A percentile compares a stretch with the other conserved stretches of the same genome.
These are phyloP conservation scores for Drosophila merina DNA, from an alignment of 2,888 invertebrate species.

Conservation along the genomic window DNA sequence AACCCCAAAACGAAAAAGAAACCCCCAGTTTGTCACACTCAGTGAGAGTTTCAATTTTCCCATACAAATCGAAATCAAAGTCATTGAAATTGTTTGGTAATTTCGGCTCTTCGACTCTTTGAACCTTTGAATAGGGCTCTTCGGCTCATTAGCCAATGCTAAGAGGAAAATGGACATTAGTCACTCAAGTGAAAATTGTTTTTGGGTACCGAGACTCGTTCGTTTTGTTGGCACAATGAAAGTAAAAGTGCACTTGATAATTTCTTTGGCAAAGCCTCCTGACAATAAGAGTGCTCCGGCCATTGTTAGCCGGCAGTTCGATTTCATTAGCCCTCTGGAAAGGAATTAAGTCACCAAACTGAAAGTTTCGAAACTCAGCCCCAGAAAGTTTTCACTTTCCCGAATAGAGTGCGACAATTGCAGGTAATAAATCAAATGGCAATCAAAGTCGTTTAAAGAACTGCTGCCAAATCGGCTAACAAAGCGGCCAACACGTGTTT, in stretches of 20 bases:
- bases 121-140: slow-evolving; percentile 53
- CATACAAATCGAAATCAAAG: slow-evolving; percentile 58
- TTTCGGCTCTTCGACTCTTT: slow-evolving; percentile 31
- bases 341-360: slow-evolving; percentile 77
- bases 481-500: slow-evolving; percentile 26
- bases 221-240: slow-evolving; percentile 53
- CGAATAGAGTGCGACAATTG: slow-evolving; percentile 48
- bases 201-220: slow-evolving; percentile 19
- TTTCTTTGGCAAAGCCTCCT: slow-evolving; percentile 65
- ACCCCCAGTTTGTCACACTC: not conserved
- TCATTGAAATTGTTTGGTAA: slow-evolving; percentile 70
- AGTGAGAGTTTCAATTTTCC: slow-evolving; percentile 59
- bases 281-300: slow-evolving; percentile 58
- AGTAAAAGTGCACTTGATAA: slow-evolving; percentile 79
- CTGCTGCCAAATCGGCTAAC: slow-evolving; percentile 36
- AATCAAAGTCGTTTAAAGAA: slow-evolving; percentile 52
- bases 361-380: slow-evolving; percentile 68
- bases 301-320: slow-evolving; percentile 59
- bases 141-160: slow-evolving; percentile 72
- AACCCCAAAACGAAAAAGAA: not conserved
- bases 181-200: slow-evolving; percentile 54
- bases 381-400: slow-evolving; percentile 68
- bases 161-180: slow-evolving; percentile 62
- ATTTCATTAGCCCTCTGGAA: slow-evolving; percentile 74
- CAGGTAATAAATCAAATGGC: slow-evolving; percentile 64